These are phyloP conservation scores for Synaphobranchus kaupii DNA, from an alignment of 2,797 vertebrate species.

Conservation along the genomic window DNA sequence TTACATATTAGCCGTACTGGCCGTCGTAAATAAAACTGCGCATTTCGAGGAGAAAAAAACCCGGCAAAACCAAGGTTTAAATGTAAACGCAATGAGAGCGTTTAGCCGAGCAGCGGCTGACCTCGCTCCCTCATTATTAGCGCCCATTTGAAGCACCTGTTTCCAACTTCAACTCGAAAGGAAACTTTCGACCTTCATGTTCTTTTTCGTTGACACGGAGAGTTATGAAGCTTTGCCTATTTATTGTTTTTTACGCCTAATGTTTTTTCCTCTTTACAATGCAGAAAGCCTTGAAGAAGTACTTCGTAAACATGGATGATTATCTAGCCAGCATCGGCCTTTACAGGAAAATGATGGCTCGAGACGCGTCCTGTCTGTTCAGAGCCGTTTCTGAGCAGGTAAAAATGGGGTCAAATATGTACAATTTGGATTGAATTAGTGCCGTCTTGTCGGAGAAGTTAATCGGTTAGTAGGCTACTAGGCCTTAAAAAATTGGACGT, in stretches of 20 bases:
- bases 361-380: slow-evolving; percentile 92
- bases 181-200: slow-evolving; percentile 46
- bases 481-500: neutral
- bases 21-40: neutral
- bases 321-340: slow-evolving; percentile 87
- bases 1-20: neutral
- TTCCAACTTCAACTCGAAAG: slow-evolving; percentile 28
- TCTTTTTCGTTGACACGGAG: slow-evolving; percentile 37
- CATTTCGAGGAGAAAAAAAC: neutral
- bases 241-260: slow-evolving; percentile 41
- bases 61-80: neutral
- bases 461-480: neutral
- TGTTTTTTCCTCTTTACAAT: slow-evolving; percentile 63
- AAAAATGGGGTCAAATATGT: slow-evolving; percentile 34
- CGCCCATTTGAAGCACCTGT: slow-evolving; percentile 50
- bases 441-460: neutral
- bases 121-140: slow-evolving; percentile 48
- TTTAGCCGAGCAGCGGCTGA: slow-evolving; percentile 16
- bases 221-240: slow-evolving; percentile 43
- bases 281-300: slow-evolving; percentile 90
- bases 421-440: neutral
- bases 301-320: slow-evolving; percentile 92
- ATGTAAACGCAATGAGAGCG: neutral
- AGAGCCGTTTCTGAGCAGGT: slow-evolving; percentile 94
- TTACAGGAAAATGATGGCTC: slow-evolving; percentile 90